Evolutionary conservation across 2,888 invertebrate species (phyloP).

Genomic region (Apamea anceps): DNA sequence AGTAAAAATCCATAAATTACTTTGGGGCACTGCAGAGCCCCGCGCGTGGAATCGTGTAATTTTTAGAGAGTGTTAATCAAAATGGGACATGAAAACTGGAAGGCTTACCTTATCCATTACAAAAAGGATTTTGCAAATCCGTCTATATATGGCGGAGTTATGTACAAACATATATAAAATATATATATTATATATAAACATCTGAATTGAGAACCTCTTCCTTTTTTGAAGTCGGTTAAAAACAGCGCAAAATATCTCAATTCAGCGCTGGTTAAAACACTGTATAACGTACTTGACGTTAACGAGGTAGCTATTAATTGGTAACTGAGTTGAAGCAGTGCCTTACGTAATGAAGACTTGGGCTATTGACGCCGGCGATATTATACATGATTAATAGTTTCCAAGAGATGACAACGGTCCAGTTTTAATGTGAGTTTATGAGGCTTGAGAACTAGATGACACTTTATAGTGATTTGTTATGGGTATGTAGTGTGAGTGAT

Average conservation of each 20-base stretch:
- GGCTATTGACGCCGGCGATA: constrained; percentile 50
- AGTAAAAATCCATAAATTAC: too few species aligned
- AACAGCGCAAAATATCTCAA: not conserved
- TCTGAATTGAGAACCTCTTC: too few species aligned
- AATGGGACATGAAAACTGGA: too few species aligned
- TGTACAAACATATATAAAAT: too few species aligned
- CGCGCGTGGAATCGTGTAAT: too few species aligned
- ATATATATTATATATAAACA: too few species aligned
- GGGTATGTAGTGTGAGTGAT: constrained; percentile 24
- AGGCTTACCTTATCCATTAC: too few species aligned
- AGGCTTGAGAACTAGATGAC: constrained; percentile 38
- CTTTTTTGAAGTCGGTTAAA: not conserved
- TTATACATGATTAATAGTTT: constrained; percentile 65
- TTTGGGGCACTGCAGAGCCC: too few species aligned
- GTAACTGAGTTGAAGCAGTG: constrained; percentile 52
- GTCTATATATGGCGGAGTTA: too few species aligned
- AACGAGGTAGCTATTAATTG: constrained; percentile 56
- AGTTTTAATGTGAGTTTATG: constrained; percentile 50
- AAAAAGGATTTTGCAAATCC: too few species aligned
- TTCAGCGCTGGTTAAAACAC: constrained; percentile 28
- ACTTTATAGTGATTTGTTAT: constrained; percentile 14
- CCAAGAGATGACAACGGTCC: constrained; percentile 48
- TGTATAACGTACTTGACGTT: constrained; percentile 42
- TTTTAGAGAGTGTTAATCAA: too few species aligned
- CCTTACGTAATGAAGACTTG: constrained; percentile 57